Evolutionary conservation across 2,888 invertebrate species (phyloP).

Genomic region (Alloplasta piceator): DNA sequence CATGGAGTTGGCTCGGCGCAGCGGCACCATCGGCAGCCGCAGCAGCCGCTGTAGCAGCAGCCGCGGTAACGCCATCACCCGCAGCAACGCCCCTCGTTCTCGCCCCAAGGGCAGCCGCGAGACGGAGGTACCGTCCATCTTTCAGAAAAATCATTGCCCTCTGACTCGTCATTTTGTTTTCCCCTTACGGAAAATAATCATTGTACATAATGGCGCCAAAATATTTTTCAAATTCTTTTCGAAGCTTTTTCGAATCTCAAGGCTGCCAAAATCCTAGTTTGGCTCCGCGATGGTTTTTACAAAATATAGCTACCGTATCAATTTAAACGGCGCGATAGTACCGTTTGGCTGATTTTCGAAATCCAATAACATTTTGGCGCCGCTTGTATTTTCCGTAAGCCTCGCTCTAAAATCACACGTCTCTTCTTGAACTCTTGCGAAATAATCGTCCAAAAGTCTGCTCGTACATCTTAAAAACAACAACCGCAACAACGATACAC

Average conservation of each 20-base stretch:
- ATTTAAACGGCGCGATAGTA: too few species aligned
- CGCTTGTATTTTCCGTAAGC: slow-evolving; percentile 18
- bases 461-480: neutral
- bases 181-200: slow-evolving; percentile 12
- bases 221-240: neutral
- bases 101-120: slow-evolving; percentile 88
- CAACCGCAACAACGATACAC: neutral
- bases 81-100: slow-evolving; percentile 88
- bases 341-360: neutral
- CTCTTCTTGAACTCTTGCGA: neutral
- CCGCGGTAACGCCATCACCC: slow-evolving; percentile 86
- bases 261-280: too few species aligned
- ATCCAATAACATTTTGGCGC: neutral
- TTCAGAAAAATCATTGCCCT: slow-evolving; percentile 1
- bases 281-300: too few species aligned
- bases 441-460: neutral
- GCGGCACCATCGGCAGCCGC: slow-evolving; percentile 85
- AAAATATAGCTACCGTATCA: too few species aligned
- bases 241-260: neutral
- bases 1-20: slow-evolving; percentile 90
- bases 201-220: neutral
- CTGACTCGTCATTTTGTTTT: too few species aligned
- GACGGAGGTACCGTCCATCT: slow-evolving; percentile 87
- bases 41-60: slow-evolving; percentile 86
- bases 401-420: neutral